Evolutionary conservation across 2,888 invertebrate genomes (phyloP), one percentile per base, ranked within the genome.

Genomic region (Drosophila flavopinicola): DNA sequence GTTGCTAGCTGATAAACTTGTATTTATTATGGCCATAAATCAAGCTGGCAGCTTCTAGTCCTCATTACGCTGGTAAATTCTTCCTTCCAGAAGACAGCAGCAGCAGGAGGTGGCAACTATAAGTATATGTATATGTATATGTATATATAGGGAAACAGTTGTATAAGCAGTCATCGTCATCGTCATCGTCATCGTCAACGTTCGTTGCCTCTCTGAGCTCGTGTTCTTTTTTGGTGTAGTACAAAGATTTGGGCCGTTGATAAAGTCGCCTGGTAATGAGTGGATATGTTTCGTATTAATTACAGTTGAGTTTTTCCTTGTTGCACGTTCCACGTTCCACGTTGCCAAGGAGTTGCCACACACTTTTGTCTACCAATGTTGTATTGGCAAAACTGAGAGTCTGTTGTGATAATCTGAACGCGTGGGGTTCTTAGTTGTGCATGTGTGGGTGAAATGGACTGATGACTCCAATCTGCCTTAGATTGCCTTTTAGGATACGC

Each of bases 11-110:
- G 88, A 87, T 88, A 87, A 82, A 84, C 85, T 85, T 75, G 79
- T 85, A 85, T 84, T 87, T 87, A 87, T 88, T 87, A 85, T 66
- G 71, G 75, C 66, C 68, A 82, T 85, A 79, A 84, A 79, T 88
- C 82, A 84, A 75, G 84, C 71, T 78, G 75, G 65, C 56, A 51
- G 29, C 45, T 17, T 32, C 41, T 30, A 41, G 25, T 11, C 60
- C 42, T 42, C 45, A 57, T 65, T 68, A 44, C 17, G 32, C 11
- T n/a, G n/a, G n/a, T n/a, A n/a, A n/a, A n/a, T n/a, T n/a, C n/a
- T n/a, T n/a, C n/a, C n/a, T n/a, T n/a, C n/a, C n/a, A n/a, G n/a
- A n/a, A n/a, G n/a, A n/a, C n/a, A n/a, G n/a, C n/a, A n/a, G n/a
- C n/a, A n/a, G n/a, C n/a, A n/a, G n/a, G n/a, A n/a, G n/a, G n/a